Percentiles rank a stretch among this genome's conserved stretches.
These are phyloP conservation scores for Lottia scabra DNA, from an alignment of 2,888 invertebrate genomes.

Conservation along the genomic window DNA sequence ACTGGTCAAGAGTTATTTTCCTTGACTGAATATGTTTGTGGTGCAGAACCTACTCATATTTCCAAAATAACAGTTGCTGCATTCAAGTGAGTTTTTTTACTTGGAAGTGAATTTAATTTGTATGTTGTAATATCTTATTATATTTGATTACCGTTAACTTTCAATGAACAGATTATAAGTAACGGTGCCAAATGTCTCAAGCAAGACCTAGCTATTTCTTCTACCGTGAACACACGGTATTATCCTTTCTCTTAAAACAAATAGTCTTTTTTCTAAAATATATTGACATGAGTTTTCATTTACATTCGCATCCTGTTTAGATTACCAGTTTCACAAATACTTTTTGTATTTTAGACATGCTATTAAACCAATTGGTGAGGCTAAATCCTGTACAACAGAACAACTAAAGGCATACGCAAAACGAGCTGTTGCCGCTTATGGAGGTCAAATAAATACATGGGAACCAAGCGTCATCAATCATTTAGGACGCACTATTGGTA, in stretches of 20 bases:
- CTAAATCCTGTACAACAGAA: conserved; percentile 16
- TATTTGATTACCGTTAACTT: too few species aligned
- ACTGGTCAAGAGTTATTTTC: conserved; percentile 29
- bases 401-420: conserved; percentile 24
- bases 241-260: too few species aligned
- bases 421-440: conserved; percentile 20
- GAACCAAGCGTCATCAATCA: conserved; percentile 29
- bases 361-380: conserved; percentile 26
- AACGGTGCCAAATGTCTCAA: too few species aligned
- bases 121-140: too few species aligned
- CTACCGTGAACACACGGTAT: too few species aligned
- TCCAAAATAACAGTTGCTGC: conserved; percentile 17
- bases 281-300: too few species aligned
- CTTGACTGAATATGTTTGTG: conserved; percentile 36
- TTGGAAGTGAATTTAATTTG: too few species aligned
- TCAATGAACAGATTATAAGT: too few species aligned
- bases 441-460: conserved; percentile 23
- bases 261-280: too few species aligned
- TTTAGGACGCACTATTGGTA: conserved; percentile 32
- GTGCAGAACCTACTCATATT: conserved; percentile 28
- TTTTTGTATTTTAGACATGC: conserved; percentile 25
- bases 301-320: too few species aligned
- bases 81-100: conserved; percentile 25
- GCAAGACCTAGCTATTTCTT: too few species aligned
- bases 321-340: not conserved